Evolutionary conservation across 2,888 invertebrate species (phyloP).

Genomic region (Tipula lateralis): DNA sequence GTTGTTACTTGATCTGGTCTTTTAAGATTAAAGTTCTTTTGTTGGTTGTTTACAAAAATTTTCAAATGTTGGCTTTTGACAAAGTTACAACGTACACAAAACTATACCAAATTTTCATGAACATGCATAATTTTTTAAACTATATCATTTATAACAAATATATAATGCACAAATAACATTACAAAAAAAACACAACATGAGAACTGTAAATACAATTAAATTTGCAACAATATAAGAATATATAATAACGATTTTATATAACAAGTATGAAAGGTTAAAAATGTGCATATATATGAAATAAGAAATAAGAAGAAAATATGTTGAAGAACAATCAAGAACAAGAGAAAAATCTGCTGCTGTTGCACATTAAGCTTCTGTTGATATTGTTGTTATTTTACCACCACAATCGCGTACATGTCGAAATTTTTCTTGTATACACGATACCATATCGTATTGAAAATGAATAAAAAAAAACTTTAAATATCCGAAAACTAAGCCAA

Average conservation of each 20-base stretch:
- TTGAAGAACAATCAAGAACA: background rate
- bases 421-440: background rate
- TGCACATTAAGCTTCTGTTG: background rate
- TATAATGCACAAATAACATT: background rate
- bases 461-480: background rate
- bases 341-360: background rate
- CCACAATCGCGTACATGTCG: background rate
- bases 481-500: background rate
- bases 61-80: too few relatives aligned
- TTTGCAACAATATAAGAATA: background rate
- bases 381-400: background rate
- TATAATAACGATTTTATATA: background rate
- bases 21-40: too few relatives aligned
- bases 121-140: background rate
- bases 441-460: background rate
- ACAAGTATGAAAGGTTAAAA: background rate
- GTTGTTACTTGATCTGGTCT: too few relatives aligned
- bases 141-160: background rate
- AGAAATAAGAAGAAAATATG: background rate
- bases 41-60: too few relatives aligned
- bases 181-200: background rate
- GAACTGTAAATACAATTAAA: background rate
- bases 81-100: too few relatives aligned
- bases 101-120: background rate
- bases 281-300: background rate